These are phyloP conservation scores for Synergus japonicus DNA, from an alignment of 2,888 invertebrate species.

Conservation along the genomic window DNA sequence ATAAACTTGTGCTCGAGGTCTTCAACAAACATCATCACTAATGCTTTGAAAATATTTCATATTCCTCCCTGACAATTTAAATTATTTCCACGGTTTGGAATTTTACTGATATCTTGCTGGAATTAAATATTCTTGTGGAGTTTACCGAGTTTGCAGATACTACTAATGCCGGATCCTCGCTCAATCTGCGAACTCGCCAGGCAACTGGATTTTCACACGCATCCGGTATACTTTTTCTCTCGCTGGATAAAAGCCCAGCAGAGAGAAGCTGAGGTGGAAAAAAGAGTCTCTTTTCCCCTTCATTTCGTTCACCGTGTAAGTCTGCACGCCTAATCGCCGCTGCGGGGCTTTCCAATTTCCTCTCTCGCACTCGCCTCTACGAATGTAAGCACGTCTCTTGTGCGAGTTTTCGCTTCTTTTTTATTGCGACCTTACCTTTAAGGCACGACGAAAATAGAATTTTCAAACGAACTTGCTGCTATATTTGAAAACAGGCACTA, in stretches of 20 bases:
- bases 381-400: conserved; percentile 50
- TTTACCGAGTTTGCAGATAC: neutral
- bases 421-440: conserved; percentile 40
- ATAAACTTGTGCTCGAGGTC: neutral
- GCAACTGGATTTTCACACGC: conserved; percentile 11
- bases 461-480: conserved; percentile 21
- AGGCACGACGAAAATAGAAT: conserved; percentile 38
- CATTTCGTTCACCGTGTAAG: conserved; percentile 46
- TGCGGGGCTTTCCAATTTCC: conserved; percentile 66
- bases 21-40: neutral
- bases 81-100: neutral
- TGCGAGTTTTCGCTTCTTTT: conserved; percentile 53
- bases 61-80: neutral
- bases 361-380: conserved; percentile 51
- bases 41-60: neutral
- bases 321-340: conserved; percentile 46
- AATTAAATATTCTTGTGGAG: neutral
- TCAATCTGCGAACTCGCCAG: neutral
- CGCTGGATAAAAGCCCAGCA: conserved; percentile 6
- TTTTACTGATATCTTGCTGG: neutral
- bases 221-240: conserved; percentile 26
- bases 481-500: conserved; percentile 12
- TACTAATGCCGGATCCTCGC: neutral
- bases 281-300: conserved; percentile 35
- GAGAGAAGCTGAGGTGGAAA: conserved; percentile 23